These are phyloP conservation scores for Alexandromys oeconomus DNA, from an alignment of 2,797 vertebrate species.

Conservation along the genomic window DNA sequence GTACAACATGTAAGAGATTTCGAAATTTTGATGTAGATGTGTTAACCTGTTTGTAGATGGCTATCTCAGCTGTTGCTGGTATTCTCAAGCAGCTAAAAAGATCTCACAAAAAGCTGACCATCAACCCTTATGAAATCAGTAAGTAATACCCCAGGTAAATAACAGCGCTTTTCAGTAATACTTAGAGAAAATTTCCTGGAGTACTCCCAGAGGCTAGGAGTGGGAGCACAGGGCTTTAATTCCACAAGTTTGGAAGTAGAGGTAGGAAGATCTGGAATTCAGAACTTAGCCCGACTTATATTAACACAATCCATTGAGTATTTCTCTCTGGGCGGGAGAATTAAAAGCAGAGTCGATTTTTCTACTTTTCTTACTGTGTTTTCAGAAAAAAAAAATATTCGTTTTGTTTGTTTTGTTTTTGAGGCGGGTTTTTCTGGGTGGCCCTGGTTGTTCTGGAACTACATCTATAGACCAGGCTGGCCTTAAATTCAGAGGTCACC, in stretches of 20 bases:
- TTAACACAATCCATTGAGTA: not conserved
- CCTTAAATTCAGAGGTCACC: not conserved
- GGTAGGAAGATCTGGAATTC: not conserved
- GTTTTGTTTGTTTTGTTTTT: not conserved
- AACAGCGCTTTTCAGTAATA: slow-evolving; percentile 22
- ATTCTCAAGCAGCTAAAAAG: slow-evolving; percentile 98
- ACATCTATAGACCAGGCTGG: not conserved
- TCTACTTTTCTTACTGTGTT: not conserved
- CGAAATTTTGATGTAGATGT: not conserved
- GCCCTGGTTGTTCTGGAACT: not conserved
- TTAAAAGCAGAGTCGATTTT: slow-evolving; percentile 36
- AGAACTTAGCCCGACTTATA: not conserved
- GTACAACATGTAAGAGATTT: not conserved
- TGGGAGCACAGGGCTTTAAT: not conserved
- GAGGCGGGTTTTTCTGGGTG: not conserved
- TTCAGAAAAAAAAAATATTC: not conserved
- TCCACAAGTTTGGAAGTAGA: not conserved
- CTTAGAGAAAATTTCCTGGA: not conserved
- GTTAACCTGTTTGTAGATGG: slow-evolving; percentile 90
- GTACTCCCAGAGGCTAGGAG: not conserved
- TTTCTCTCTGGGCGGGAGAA: not conserved
- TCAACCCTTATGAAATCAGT: slow-evolving; percentile 95
- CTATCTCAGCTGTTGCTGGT: slow-evolving; percentile 96
- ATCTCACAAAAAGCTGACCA: slow-evolving; percentile 93
- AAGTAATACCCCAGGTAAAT: slow-evolving; percentile 82